Base-by-base conservation (phyloP, 2,113 vertebrate species). In the Coptodon bakossiorum region DNA sequence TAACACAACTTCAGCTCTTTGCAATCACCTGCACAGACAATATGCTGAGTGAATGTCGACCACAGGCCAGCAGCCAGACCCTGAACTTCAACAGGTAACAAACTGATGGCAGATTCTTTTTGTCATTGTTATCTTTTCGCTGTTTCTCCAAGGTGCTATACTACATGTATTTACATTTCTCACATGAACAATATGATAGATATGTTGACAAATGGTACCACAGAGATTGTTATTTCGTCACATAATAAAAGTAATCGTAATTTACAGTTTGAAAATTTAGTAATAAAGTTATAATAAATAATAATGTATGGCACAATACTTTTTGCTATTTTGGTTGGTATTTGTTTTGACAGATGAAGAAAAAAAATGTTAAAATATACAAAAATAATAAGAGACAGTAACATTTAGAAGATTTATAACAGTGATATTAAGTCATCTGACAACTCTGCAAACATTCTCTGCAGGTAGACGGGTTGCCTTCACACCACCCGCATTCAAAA, bases 371-470 rank as follows among this genome's bases (percentile, higher is more conserved):
- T 34, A 34, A 34, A 6, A 34, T 6, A 34, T n/a, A n/a, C 2
- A 0, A 50, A 50, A 4, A 50, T 0, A 1, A 5, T 53, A 6
- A 22, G 5, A 22, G 9, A 53, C 52, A 3, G 52, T 53, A 54
- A 54, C 11, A 54, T 54, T 54, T 54, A 54, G n/a, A 54, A 54
- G 19, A 54, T 53, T n/a, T 53, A 9, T n/a, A 53, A 53, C 50
- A 3, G 50, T 53, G 50, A 53, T 53, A 2, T 53, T 3, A 53
- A 53, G 50, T 53, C 19, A 3, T 53, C 14, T 53, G 50, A 53
- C 0, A 53, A n/a, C 50, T 53, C 50, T 53, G 50, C 19, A 53
- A 53, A 53, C 0, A 53, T n/a, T 53, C 17, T 53, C 19, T 0
- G 52, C 52, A 53, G 52, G 19, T 53, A 53, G 52, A 53, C 0